phyloP scores from a whole-genome alignment of 2,888 invertebrate genomes.

The Heliconius charithonia region DNA sequence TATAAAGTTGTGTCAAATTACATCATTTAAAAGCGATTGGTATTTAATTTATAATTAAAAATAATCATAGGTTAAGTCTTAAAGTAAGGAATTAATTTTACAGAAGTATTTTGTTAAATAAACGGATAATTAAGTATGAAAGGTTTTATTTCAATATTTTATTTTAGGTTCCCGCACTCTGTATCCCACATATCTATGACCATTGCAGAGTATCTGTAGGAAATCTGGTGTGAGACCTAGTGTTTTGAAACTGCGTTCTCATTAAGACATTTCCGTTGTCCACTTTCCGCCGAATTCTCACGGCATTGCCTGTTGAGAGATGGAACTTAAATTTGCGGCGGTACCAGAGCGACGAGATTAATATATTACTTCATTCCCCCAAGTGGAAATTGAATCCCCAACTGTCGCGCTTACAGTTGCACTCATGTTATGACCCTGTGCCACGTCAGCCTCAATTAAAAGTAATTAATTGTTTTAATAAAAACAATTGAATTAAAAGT shows the following conservation, averaged over 20 bases:
- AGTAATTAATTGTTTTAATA: too few relatives aligned
- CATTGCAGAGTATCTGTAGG: neutral
- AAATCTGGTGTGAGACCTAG: neutral
- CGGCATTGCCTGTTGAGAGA: neutral
- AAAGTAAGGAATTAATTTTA: conserved; percentile 27
- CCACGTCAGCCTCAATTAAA: too few relatives aligned
- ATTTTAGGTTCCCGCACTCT: neutral
- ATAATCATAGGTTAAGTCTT: conserved; percentile 22
- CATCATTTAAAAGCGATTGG: neutral
- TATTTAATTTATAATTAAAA: conserved; percentile 3
- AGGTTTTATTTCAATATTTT: conserved; percentile 13
- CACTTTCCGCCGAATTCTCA: neutral
- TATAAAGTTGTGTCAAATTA: neutral
- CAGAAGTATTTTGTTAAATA: conserved; percentile 31
- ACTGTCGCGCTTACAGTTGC: too few relatives aligned
- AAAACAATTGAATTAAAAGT: too few relatives aligned
- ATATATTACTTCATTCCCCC: too few relatives aligned
- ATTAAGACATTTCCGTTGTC: neutral
- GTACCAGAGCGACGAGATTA: too few relatives aligned
- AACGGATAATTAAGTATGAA: conserved; percentile 12
- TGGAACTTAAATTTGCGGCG: neutral
- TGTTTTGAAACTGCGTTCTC: neutral
- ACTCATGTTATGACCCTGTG: too few relatives aligned
- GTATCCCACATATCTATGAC: neutral
- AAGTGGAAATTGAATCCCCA: too few relatives aligned